These are phyloP conservation scores for Artibeus lituratus DNA, from an alignment of 2,797 vertebrate species.

Conservation along the genomic window DNA sequence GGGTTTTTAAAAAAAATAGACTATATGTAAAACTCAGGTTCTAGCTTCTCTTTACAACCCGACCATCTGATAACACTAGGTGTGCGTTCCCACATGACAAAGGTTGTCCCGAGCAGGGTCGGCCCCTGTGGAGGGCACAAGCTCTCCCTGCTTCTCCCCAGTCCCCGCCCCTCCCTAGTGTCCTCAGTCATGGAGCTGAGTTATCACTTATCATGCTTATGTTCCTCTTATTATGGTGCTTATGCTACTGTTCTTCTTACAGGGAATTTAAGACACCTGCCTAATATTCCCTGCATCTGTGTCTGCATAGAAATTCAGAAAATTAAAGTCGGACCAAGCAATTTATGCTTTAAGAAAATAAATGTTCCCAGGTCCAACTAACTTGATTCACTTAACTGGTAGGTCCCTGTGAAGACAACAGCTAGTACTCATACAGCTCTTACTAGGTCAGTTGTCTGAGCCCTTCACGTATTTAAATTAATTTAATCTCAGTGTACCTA, in stretches of 20 bases:
- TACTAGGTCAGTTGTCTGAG: neutral
- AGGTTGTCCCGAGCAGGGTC: fast-evolving
- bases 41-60: neutral
- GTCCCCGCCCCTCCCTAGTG: neutral
- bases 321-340: neutral
- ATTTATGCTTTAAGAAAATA: neutral
- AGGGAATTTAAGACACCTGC: neutral
- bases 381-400: neutral
- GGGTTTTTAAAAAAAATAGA: neutral
- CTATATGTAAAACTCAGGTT: neutral
- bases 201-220: neutral
- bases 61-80: neutral
- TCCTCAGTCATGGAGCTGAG: neutral
- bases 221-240: neutral
- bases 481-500: neutral
- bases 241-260: neutral
- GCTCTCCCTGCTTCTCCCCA: neutral
- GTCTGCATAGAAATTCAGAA: neutral
- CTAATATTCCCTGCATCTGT: neutral
- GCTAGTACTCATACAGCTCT: neutral
- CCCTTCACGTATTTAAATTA: neutral
- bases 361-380: neutral
- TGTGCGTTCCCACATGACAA: neutral
- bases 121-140: fast-evolving
- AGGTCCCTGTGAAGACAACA: neutral